These are phyloP conservation scores for Rhinogobius similis DNA, from an alignment of 2,113 vertebrate species.

Conservation along the genomic window DNA sequence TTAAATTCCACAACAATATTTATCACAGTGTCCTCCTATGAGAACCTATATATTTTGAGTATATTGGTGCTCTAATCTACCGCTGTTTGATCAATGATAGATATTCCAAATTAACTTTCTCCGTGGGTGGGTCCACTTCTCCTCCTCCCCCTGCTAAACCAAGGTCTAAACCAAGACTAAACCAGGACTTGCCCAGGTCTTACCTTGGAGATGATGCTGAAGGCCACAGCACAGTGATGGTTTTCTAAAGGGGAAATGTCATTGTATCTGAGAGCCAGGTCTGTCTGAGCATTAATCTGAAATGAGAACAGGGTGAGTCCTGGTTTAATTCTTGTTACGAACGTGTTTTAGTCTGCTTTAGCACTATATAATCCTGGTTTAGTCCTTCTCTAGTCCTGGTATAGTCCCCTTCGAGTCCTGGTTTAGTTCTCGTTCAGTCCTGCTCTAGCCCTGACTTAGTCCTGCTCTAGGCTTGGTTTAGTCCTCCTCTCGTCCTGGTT, in stretches of 20 bases:
- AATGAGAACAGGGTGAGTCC: not conserved
- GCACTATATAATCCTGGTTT: not conserved
- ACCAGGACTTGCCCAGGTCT: not conserved
- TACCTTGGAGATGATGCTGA: constrained; percentile 82
- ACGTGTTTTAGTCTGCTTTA: no score
- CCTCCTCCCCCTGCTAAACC: no score
- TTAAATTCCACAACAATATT: no score
- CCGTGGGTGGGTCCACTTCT: no score
- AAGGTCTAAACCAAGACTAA: not conserved
- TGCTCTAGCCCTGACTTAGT: no score
- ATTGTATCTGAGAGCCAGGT: constrained; percentile 70
- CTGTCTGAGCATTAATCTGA: constrained; percentile 73
- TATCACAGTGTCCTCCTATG: no score
- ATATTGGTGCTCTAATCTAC: no score
- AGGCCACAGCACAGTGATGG: constrained; percentile 68
- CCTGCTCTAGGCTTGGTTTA: no score
- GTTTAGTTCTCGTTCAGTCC: not conserved
- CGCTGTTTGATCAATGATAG: no score
- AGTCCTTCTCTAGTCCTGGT: not conserved
- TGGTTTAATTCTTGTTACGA: not conserved
- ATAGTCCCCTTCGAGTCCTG: not conserved
- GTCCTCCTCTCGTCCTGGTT: no score
- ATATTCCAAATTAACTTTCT: no score
- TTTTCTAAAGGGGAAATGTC: constrained; percentile 75
- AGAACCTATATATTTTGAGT: no score